Conservation (phyloP, 2,888 invertebrate species). For the Agrochola lychnidis region DNA sequence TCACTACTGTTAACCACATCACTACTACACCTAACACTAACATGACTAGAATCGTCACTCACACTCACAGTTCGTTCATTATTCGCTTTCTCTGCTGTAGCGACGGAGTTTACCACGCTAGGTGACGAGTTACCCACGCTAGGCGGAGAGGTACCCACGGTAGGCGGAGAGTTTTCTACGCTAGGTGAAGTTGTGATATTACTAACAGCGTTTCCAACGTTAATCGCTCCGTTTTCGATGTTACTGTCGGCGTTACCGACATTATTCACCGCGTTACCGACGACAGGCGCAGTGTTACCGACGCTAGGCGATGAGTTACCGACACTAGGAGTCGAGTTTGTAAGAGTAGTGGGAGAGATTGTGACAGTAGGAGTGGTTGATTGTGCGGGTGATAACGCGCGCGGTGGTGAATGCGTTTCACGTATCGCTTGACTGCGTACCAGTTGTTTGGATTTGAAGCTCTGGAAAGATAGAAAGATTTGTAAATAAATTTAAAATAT, state of each 20-base stretch:
- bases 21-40: slow-evolving; percentile 74
- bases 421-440: slow-evolving; percentile 97
- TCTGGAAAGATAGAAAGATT: slow-evolving; percentile 72
- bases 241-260: not conserved
- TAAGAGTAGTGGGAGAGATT: slow-evolving; percentile 13
- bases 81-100: slow-evolving; percentile 26
- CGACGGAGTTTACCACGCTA: slow-evolving; percentile 15
- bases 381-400: slow-evolving; percentile 86
- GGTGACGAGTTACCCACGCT: not conserved
- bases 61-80: slow-evolving; percentile 54
- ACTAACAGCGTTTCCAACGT: slow-evolving; percentile 2
- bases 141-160: not conserved
- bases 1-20: slow-evolving; percentile 66
- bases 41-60: slow-evolving; percentile 82
- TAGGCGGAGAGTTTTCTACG: slow-evolving; percentile 7
- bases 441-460: slow-evolving; percentile 95
- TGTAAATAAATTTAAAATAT: not conserved
- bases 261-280: slow-evolving; percentile 7
- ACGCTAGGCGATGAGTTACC: slow-evolving; percentile 19
- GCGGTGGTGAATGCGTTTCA: slow-evolving; percentile 94
- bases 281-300: not conserved
- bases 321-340: slow-evolving; percentile 17
- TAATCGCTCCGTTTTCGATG: slow-evolving; percentile 13
- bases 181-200: slow-evolving; percentile 17
- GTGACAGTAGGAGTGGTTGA: slow-evolving; percentile 26